phyloP scores from a whole-genome alignment of 2,797 vertebrate species.

The Anableps anableps region DNA sequence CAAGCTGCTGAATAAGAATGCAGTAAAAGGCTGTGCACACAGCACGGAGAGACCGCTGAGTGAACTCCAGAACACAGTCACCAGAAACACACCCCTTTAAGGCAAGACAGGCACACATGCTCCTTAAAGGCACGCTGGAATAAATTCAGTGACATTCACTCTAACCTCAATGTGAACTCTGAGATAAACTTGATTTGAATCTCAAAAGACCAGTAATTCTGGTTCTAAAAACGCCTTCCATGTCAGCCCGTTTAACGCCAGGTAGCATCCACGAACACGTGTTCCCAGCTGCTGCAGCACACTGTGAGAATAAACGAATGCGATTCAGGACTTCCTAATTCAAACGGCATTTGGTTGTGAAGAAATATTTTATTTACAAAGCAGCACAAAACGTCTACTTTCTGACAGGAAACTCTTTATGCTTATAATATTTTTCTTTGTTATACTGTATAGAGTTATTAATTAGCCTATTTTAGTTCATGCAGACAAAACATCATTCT shows the following conservation, averaged over 20 bases:
- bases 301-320: not conserved
- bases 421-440: not conserved
- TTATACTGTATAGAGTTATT: not conserved
- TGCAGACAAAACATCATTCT: no score
- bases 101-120: conserved; percentile 1
- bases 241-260: not conserved
- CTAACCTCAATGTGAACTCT: conserved; percentile 45
- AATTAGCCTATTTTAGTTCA: no score
- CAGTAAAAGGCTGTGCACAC: conserved; percentile 25
- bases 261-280: not conserved
- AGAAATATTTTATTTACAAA: not conserved
- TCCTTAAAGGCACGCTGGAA: conserved; percentile 16
- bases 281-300: not conserved
- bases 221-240: not conserved
- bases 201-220: not conserved
- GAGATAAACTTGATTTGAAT: conserved; percentile 15
- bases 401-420: not conserved
- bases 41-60: conserved; percentile 34
- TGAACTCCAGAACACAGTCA: conserved; percentile 50
- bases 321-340: not conserved
- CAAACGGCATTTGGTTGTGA: not conserved
- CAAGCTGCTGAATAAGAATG: conserved; percentile 45
- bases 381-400: not conserved
- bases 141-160: conserved; percentile 21
- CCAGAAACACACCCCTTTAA: conserved; percentile 17